Conservation (phyloP, 1,140 invertebrate genomes). For the Odontomachus brunneus region DNA sequence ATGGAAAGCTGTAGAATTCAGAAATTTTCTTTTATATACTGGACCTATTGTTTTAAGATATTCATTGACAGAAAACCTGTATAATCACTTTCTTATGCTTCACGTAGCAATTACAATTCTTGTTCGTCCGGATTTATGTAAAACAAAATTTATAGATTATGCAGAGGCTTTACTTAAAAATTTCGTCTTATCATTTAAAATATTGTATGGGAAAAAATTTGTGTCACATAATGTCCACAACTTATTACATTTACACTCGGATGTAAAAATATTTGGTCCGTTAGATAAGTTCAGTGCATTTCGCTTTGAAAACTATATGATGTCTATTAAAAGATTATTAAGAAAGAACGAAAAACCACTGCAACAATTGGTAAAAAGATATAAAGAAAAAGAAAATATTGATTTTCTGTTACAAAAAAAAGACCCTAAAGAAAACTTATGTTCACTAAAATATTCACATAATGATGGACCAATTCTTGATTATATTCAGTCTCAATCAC, state of each 20-base stretch:
- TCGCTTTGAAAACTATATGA: neutral
- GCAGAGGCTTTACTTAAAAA: slow-evolving; percentile 6
- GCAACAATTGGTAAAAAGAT: too few species aligned
- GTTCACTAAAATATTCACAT: neutral
- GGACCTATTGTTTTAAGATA: too few species aligned
- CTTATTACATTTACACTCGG: neutral
- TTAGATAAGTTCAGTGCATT: neutral
- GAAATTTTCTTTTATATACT: too few species aligned
- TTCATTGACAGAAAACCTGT: neutral
- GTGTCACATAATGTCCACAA: slow-evolving; percentile 15
- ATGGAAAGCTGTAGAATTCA: too few species aligned
- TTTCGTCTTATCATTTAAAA: neutral
- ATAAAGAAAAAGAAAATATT: neutral
- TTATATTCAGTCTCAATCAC: neutral
- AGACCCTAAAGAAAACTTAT: neutral
- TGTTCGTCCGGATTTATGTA: neutral
- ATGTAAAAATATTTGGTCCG: neutral
- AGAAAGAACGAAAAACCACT: too few species aligned
- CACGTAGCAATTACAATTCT: slow-evolving; percentile 9
- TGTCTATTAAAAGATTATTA: neutral
- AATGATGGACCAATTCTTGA: neutral
- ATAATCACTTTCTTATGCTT: slow-evolving; percentile 10
- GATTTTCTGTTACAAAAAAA: neutral
- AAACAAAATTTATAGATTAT: neutral
- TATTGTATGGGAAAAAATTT: slow-evolving; percentile 2